These are phyloP conservation scores for Dendrocincla tyrannina DNA, from an alignment of 2,797 vertebrate species.

Conservation along the genomic window DNA sequence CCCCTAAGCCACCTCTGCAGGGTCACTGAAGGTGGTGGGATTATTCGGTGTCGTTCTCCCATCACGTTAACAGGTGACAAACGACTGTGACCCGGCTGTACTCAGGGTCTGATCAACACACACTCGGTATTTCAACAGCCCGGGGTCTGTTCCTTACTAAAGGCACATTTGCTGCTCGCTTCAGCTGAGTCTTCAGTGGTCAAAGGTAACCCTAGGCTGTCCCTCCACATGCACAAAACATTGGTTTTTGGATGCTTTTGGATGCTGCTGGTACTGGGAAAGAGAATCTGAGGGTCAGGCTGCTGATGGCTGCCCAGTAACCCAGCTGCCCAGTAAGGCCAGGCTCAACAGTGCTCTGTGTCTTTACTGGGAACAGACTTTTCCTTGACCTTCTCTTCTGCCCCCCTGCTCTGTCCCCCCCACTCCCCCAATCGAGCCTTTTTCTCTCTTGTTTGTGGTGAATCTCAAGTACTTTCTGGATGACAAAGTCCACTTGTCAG, in stretches of 20 bases:
- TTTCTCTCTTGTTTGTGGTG: background rate
- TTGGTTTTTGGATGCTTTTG: rapidly evolving
- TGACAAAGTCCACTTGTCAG: slow-evolving; percentile 71
- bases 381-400: slow-evolving; percentile 10
- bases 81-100: background rate
- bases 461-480: background rate
- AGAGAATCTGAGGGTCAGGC: background rate
- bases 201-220: background rate
- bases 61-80: background rate
- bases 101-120: background rate
- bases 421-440: background rate
- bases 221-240: background rate
- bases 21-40: background rate
- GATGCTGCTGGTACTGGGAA: background rate
- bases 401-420: background rate
- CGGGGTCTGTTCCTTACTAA: rapidly evolving
- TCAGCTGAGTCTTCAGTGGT: background rate
- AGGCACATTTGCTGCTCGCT: background rate
- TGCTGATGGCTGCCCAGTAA: background rate
- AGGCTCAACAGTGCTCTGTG: background rate
- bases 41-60: background rate
- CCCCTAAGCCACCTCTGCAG: no score
- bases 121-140: background rate
- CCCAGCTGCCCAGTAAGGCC: background rate
- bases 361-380: background rate